Conservation (phyloP, 2,797 vertebrate species). For the Platyrinchus mystaceus region DNA sequence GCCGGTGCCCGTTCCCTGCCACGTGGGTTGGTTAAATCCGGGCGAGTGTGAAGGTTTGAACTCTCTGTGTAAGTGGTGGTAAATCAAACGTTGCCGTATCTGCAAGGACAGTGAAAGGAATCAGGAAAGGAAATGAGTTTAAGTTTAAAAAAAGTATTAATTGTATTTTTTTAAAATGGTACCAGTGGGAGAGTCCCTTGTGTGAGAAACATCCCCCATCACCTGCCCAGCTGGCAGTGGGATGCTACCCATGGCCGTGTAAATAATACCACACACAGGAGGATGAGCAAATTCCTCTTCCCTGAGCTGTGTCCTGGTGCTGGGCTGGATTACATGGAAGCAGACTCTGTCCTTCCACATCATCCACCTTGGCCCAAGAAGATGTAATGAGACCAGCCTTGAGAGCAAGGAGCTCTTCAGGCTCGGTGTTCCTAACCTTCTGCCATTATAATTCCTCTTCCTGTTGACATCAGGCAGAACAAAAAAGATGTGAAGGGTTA, state of each 20-base stretch:
- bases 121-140: slow-evolving; percentile 20
- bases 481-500: background rate
- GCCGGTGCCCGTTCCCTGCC: background rate
- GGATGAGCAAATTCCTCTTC: background rate
- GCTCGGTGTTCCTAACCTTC: fast-evolving
- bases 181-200: slow-evolving; percentile 27
- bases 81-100: background rate
- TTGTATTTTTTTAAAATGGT: slow-evolving; percentile 55
- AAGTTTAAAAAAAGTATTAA: background rate
- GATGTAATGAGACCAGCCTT: background rate
- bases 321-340: background rate
- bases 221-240: background rate
- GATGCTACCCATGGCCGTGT: background rate
- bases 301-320: background rate
- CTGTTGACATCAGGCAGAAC: background rate
- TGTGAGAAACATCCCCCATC: background rate
- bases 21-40: background rate
- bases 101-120: slow-evolving; percentile 51
- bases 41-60: background rate
- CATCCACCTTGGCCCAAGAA: background rate
- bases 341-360: background rate
- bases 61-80: slow-evolving; percentile 51
- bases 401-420: background rate
- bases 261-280: background rate
- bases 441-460: background rate